Evolutionary conservation across 2,797 vertebrate genomes (phyloP).

Genomic region (Pempheris klunzingeri): DNA sequence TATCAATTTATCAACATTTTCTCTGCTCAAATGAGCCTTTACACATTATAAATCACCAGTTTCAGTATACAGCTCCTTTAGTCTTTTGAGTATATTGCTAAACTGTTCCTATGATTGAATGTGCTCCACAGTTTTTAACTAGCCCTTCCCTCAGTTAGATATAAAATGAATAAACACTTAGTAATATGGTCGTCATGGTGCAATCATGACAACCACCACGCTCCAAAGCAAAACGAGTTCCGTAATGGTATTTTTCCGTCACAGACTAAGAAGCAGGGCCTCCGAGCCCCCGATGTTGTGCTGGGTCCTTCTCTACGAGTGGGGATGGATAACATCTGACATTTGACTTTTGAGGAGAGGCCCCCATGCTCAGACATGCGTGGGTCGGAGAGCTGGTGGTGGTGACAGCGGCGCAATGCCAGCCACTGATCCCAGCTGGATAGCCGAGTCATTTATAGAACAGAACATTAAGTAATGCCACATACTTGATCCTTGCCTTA

Average conservation of each 20-base stretch:
- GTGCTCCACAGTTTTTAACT: background rate
- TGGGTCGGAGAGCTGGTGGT: conserved; percentile 59
- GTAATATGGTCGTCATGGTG: conserved; percentile 53
- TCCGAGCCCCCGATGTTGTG: conserved; percentile 51
- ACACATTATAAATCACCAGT: background rate
- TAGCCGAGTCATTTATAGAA: conserved; percentile 83
- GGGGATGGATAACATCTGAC: conserved; percentile 82
- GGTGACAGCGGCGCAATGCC: conserved; percentile 70
- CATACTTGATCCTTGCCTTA: conserved; percentile 64
- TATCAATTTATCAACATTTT: background rate
- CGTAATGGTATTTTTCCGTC: conserved; percentile 76
- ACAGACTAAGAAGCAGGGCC: conserved; percentile 54
- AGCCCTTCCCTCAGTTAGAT: background rate
- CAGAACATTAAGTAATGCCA: conserved; percentile 78
- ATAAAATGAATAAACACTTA: conserved; percentile 30
- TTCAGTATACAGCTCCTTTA: background rate
- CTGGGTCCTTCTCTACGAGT: conserved; percentile 63
- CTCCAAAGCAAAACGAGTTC: conserved; percentile 38
- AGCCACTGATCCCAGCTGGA: conserved; percentile 79
- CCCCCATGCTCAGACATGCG: conserved; percentile 69
- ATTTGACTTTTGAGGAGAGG: conserved; percentile 85
- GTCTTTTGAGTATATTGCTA: background rate
- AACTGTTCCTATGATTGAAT: background rate
- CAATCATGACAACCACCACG: conserved; percentile 37
- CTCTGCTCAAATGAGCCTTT: background rate